A percentile compares a stretch with the other conserved stretches of the same genome.
Evolutionary conservation across 2,113 vertebrate genomes (phyloP).

Genomic region (Phylloscopus trochilus): DNA sequence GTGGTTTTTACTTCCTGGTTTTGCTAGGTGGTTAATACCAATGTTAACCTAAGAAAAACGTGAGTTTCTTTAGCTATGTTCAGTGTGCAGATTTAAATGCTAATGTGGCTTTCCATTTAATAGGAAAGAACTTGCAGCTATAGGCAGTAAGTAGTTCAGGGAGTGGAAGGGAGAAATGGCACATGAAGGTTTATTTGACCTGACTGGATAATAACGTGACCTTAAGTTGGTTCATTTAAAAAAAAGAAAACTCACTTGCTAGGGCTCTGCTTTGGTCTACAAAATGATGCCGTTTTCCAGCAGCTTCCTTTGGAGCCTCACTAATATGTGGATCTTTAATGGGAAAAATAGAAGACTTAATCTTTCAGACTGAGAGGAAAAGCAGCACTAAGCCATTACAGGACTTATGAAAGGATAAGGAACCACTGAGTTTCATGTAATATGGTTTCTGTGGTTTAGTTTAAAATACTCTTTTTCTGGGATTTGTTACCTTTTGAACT

Average conservation of each 20-base stretch:
- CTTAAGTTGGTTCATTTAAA: background rate
- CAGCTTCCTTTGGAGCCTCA: background rate
- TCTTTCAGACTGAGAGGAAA: background rate
- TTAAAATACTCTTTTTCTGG: background rate
- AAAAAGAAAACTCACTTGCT: background rate
- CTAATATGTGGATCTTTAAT: background rate
- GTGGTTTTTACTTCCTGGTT: background rate
- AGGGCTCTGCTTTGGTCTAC: background rate
- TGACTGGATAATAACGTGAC: background rate
- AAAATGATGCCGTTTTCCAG: background rate
- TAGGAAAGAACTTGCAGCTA: background rate
- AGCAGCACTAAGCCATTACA: background rate
- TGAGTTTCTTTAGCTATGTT: background rate
- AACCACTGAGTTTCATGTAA: rapidly evolving
- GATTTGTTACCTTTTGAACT: background rate
- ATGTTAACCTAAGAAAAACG: background rate
- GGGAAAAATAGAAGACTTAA: background rate
- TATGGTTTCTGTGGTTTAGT: background rate
- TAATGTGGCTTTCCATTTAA: background rate
- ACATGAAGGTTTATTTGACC: background rate
- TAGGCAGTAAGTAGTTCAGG: background rate
- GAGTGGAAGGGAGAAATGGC: background rate
- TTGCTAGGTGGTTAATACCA: background rate
- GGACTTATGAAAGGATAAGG: background rate
- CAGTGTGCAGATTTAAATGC: background rate